Conservation (phyloP, 2,797 vertebrate genomes). For the Cirrhinus mrigala region DNA sequence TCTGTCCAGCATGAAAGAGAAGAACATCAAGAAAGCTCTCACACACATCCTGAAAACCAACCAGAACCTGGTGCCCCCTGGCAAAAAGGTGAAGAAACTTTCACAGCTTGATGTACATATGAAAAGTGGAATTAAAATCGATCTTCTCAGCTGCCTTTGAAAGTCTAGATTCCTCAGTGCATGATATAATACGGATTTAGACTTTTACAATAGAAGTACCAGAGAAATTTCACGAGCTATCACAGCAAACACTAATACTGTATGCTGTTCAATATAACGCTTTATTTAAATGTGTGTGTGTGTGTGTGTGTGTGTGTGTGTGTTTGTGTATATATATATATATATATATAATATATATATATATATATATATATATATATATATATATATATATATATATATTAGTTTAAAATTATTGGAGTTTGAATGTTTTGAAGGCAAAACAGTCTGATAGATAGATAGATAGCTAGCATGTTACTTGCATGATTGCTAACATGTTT, state of each 20-base stretch:
- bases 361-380: too few relatives aligned
- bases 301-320: too few relatives aligned
- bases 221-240: background rate
- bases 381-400: too few relatives aligned
- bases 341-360: too few relatives aligned
- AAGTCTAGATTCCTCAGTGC: background rate
- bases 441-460: too few relatives aligned
- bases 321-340: too few relatives aligned
- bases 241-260: background rate
- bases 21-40: constrained; percentile 99
- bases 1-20: constrained; percentile 99
- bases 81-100: constrained; percentile 91
- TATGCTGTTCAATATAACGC: background rate
- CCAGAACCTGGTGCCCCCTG: constrained; percentile 97
- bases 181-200: background rate
- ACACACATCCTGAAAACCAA: constrained; percentile 99
- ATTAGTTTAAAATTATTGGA: too few relatives aligned
- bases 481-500: too few relatives aligned
- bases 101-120: background rate
- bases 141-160: background rate
- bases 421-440: too few relatives aligned
- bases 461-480: too few relatives aligned
- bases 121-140: background rate
- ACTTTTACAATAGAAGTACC: background rate
- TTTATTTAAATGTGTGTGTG: background rate